Conservation (phyloP, 2,113 vertebrate genomes). For the Lophura nycthemera region DNA sequence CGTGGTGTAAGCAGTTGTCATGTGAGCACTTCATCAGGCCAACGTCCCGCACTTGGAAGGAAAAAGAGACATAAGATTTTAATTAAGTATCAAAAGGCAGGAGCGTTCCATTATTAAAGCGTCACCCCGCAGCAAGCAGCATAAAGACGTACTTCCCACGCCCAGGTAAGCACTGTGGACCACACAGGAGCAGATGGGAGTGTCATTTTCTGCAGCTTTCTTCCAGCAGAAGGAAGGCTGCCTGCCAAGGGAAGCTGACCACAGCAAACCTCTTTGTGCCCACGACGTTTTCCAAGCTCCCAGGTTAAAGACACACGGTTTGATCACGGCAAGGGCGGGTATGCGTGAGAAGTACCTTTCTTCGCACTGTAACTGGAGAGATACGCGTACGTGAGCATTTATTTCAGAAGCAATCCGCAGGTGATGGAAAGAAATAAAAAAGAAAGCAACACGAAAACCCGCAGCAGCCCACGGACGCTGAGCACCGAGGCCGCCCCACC, state of each 20-base stretch:
- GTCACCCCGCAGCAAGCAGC: background rate
- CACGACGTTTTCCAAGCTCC: background rate
- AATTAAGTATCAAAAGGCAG: background rate
- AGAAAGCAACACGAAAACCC: too few relatives aligned
- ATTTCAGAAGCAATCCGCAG: background rate
- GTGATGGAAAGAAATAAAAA: background rate
- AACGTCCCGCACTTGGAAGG: too few relatives aligned
- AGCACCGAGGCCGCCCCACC: background rate
- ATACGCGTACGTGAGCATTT: background rate
- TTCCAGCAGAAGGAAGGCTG: conserved; percentile 15
- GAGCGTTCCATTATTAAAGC: background rate
- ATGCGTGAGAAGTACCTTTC: conserved; percentile 11
- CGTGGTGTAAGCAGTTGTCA: background rate
- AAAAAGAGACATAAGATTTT: background rate
- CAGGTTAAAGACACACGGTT: background rate
- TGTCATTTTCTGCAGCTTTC: background rate
- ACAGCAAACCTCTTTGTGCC: background rate
- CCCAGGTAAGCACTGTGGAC: background rate
- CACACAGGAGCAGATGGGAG: background rate
- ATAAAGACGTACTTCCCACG: background rate
- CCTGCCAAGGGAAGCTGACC: background rate
- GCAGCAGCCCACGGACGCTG: background rate
- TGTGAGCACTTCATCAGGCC: background rate
- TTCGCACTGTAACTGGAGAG: conserved; percentile 4
- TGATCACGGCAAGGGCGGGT: conserved; percentile 7